A percentile compares a stretch with the other conserved stretches of the same genome.
Conservation (phyloP, 2,113 vertebrate species). For the Ifrita kowaldi region DNA sequence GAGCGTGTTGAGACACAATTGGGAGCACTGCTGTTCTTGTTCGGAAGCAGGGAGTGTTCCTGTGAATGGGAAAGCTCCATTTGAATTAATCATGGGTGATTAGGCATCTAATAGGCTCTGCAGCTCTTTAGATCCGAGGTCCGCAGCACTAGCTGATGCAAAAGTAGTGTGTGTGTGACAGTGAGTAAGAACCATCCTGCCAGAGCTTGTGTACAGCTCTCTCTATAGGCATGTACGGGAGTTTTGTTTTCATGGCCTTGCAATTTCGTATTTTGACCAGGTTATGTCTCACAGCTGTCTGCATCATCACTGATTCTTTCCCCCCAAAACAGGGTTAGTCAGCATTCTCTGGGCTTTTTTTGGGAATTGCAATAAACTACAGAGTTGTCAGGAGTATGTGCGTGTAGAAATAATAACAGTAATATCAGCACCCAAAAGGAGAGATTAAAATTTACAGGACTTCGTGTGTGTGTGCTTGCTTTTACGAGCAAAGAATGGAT, state of each 20-base stretch:
- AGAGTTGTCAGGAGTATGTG: not conserved
- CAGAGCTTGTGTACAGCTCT: not conserved
- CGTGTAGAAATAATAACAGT: not conserved
- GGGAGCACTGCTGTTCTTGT: not conserved
- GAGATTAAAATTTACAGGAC: not conserved
- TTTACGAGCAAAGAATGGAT: not conserved
- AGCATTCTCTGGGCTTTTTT: not conserved
- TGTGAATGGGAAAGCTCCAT: constrained; percentile 20
- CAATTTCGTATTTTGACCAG: not conserved
- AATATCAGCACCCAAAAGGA: not conserved
- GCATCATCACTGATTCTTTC: not conserved
- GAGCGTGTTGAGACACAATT: constrained; percentile 3
- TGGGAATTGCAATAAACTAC: not conserved
- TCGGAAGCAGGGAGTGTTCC: constrained; percentile 21
- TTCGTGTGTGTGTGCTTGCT: not conserved
- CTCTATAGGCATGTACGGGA: not conserved
- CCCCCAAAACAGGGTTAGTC: not conserved
- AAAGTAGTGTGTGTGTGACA: not conserved
- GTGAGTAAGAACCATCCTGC: not conserved
- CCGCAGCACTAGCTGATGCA: not conserved
- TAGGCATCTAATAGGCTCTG: constrained; percentile 13
- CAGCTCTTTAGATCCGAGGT: not conserved
- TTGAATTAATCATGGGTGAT: constrained; percentile 34
- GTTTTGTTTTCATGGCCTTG: not conserved
- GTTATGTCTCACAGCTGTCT: not conserved